A percentile compares a stretch with the other conserved stretches of the same genome.
Conservation (phyloP, 2,797 vertebrate genomes). For the Protonibea diacanthus region DNA sequence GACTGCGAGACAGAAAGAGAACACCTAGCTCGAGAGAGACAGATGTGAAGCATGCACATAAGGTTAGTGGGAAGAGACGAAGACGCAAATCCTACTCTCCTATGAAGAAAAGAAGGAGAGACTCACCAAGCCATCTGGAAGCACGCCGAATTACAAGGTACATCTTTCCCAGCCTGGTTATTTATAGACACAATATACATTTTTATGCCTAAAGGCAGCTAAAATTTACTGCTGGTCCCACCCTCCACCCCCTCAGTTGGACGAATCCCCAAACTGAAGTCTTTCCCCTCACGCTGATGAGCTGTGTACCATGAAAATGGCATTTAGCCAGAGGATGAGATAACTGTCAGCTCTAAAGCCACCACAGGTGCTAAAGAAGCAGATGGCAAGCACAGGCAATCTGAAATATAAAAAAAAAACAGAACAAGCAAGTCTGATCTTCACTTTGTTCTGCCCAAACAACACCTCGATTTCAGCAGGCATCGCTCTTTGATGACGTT, state of each 20-base stretch:
- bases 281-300: slow-evolving; percentile 36
- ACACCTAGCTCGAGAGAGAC: slow-evolving; percentile 84
- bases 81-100: slow-evolving; percentile 92
- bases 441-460: neutral
- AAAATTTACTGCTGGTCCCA: slow-evolving; percentile 17
- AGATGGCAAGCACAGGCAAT: slow-evolving; percentile 40
- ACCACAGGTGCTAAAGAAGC: slow-evolving; percentile 46
- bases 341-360: slow-evolving; percentile 38
- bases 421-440: neutral
- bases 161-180: neutral
- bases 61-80: slow-evolving; percentile 81
- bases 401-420: slow-evolving; percentile 23
- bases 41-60: slow-evolving; percentile 60
- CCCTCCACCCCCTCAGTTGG: slow-evolving; percentile 26
- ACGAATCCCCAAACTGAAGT: slow-evolving; percentile 30
- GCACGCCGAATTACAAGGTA: slow-evolving; percentile 98
- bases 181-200: slow-evolving; percentile 19
- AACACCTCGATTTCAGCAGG: no score
- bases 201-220: slow-evolving; percentile 32
- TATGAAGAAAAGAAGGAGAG: slow-evolving; percentile 95
- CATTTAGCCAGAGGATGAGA: slow-evolving; percentile 54
- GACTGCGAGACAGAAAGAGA: slow-evolving; percentile 79
- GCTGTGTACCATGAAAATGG: slow-evolving; percentile 32
- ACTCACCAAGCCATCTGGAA: slow-evolving; percentile 98
- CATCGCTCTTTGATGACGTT: no score